Evolutionary conservation across 2,113 vertebrate genomes (phyloP).

Genomic region (Chaenogobius annularis): DNA sequence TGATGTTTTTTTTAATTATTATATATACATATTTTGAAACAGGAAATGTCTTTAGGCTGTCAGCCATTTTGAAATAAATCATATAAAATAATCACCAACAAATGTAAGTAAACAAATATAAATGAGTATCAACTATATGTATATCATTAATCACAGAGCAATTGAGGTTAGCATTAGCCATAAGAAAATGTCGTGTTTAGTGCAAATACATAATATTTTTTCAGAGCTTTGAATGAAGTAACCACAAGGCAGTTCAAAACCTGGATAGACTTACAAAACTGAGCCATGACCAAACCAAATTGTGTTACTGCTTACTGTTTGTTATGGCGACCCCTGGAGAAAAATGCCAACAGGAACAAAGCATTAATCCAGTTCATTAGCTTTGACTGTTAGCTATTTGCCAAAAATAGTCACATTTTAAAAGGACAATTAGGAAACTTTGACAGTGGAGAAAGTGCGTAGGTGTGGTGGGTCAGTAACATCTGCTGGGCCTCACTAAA

Average conservation of each 20-base stretch:
- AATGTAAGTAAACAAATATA: too few species aligned
- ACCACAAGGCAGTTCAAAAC: too few species aligned
- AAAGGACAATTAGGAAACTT: not conserved
- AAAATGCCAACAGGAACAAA: not conserved
- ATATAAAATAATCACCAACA: too few species aligned
- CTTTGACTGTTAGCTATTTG: not conserved
- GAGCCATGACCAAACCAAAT: too few species aligned
- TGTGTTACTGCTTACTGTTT: not conserved
- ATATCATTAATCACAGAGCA: too few species aligned
- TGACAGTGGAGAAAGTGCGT: not conserved
- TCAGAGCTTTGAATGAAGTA: too few species aligned
- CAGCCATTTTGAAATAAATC: too few species aligned
- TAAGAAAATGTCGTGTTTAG: not conserved
- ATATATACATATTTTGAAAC: too few species aligned
- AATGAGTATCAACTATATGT: too few species aligned
- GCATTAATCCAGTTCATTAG: not conserved
- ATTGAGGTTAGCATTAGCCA: not conserved
- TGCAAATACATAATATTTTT: not conserved
- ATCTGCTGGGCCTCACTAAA: constrained; percentile 17
- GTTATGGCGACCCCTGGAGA: not conserved
- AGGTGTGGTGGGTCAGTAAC: constrained; percentile 24
- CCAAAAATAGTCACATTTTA: not conserved
- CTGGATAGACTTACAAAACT: too few species aligned
- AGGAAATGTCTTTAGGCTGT: too few species aligned
- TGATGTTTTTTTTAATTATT: too few species aligned